These are phyloP conservation scores for Gila orcuttii DNA, from an alignment of 2,113 vertebrate genomes.

Conservation along the genomic window DNA sequence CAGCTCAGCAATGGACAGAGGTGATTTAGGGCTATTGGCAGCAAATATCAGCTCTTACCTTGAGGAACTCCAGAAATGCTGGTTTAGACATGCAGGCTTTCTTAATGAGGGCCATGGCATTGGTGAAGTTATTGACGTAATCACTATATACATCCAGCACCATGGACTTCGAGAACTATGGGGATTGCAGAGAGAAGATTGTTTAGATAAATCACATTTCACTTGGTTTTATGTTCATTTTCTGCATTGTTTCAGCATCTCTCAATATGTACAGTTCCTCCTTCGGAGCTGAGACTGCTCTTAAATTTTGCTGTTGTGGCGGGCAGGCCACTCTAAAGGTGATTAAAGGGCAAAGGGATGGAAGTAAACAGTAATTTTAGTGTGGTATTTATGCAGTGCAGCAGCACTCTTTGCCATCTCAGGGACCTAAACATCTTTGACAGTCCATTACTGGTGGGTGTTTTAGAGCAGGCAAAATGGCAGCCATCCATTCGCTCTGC, in stretches of 20 bases:
- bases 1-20: background rate
- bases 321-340: background rate
- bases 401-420: constrained; percentile 62
- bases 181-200: background rate
- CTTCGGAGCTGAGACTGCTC: background rate
- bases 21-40: background rate
- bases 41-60: constrained; percentile 78
- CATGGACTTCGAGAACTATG: constrained; percentile 97
- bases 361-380: constrained; percentile 63
- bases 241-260: background rate
- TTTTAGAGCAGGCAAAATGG: constrained; percentile 32
- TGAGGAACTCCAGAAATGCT: constrained; percentile 93
- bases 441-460: constrained; percentile 47
- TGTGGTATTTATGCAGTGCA: constrained; percentile 59
- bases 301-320: constrained; percentile 11
- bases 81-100: constrained; percentile 95
- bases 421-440: constrained; percentile 62
- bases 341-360: constrained; percentile 40
- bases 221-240: background rate
- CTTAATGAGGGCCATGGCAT: constrained; percentile 94
- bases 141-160: constrained; percentile 95
- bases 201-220: background rate
- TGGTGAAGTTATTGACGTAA: constrained; percentile 97
- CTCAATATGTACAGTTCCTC: background rate
- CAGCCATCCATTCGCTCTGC: constrained; percentile 49